Evolutionary conservation across 2,888 invertebrate species (phyloP).

Genomic region (Carpatolechia fugitivella): DNA sequence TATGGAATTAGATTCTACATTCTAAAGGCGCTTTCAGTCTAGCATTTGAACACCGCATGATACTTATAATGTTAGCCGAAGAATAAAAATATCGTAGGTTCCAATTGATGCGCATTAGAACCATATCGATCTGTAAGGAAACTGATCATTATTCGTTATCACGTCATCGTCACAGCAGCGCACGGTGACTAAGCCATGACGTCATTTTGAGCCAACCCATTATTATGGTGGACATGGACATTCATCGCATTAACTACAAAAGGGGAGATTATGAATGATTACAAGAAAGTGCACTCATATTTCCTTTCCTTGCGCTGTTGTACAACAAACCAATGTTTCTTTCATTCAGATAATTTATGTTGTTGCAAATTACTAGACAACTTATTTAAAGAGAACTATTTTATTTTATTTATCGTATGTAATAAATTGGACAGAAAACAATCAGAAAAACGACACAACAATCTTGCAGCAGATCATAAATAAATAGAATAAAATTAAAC

Average conservation of each 20-base stretch:
- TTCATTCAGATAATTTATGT: neutral
- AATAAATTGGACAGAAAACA: too few relatives aligned
- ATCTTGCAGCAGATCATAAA: too few relatives aligned
- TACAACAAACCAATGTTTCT: neutral
- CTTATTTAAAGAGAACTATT: too few relatives aligned
- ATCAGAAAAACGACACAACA: too few relatives aligned
- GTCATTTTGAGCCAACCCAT: slow-evolving; percentile 1
- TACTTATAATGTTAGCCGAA: neutral
- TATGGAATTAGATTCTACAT: neutral
- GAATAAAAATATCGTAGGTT: neutral
- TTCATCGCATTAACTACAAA: neutral
- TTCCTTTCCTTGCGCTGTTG: slow-evolving; percentile 1
- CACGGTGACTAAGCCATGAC: neutral
- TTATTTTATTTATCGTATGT: too few relatives aligned
- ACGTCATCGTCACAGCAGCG: neutral
- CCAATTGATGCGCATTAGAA: neutral
- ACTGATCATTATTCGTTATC: neutral
- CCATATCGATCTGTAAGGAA: neutral
- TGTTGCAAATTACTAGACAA: too few relatives aligned
- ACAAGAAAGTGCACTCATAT: neutral
- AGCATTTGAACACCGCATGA: neutral
- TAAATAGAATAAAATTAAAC: too few relatives aligned
- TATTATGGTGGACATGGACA: neutral
- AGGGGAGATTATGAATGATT: slow-evolving; percentile 2
- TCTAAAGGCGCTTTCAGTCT: neutral